Evolutionary conservation across 2,797 vertebrate species (phyloP), one percentile per base, ranked within the genome.

Genomic region (Poeciliopsis infans): DNA sequence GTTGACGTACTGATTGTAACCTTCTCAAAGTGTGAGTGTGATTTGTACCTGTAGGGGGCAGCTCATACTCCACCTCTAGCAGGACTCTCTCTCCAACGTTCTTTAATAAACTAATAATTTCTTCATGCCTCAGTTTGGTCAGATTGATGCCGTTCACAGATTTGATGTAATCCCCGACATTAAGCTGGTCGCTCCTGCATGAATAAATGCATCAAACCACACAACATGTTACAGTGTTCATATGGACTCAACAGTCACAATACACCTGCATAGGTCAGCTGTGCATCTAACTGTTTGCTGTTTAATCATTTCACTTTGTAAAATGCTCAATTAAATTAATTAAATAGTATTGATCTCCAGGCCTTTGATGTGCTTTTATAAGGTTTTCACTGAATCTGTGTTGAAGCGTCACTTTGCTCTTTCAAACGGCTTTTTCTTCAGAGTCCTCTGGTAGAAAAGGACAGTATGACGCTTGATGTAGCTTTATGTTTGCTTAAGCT

Each of bases 21-120:
- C 36, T 41, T 68, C 31, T 10, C 33, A 66, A 39, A 4, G 12
- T 23, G 28, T 36, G 25, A n/a, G 41, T 70, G 25, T 41, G 5
- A 6, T 12, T 5, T 20, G 51, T 94, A 99, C 98, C 97, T 4
- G 97, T 96, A 75, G 97, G 96, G 0, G 98, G 98, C 82, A 99
- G 96, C 76, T 99, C 97, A 13, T 99, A 99, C 94, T 99, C 98
- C 78, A 99, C 98, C 95, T 99, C 98, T 93, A 99, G 96, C 91
- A 99, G 96, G 80, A 99, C 98, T 43, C 97, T 93, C 90, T 99
- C 98, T 23, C 98, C 98, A 57, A 99, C 98, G 0, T 99, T 99
- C 94, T 98, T 99, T 92, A 99, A 89, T 74, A 99, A 91, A 82
- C 98, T 98, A 90, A 99, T 98, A 89, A 99, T 99, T 95, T 99